phyloP scores from a whole-genome alignment of 1,140 invertebrate species.

The Ctenoplectra terminalis region DNA sequence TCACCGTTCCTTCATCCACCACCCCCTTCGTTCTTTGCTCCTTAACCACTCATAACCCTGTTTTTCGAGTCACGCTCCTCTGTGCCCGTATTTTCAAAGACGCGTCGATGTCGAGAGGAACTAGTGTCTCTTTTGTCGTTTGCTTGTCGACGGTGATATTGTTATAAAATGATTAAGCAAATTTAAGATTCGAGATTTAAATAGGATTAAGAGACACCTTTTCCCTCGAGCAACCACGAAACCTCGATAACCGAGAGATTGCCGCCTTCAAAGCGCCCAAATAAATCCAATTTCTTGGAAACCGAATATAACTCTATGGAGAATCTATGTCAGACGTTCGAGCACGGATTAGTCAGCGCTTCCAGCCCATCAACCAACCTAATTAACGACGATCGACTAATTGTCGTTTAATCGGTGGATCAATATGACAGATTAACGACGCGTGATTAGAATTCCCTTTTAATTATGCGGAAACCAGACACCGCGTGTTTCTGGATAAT shows the following conservation, averaged over 20 bases:
- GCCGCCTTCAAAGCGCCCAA: neutral
- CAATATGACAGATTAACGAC: neutral
- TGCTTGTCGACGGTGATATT: neutral
- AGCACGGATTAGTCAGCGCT: slow-evolving; percentile 21
- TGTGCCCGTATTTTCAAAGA: too few species aligned
- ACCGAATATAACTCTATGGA: neutral
- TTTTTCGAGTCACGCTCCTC: neutral
- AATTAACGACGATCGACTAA: slow-evolving; percentile 32
- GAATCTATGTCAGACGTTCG: neutral
- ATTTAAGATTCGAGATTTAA: neutral
- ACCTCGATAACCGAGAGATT: slow-evolving; percentile 13
- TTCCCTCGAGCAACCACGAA: neutral
- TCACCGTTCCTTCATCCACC: neutral
- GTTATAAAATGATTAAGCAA: too few species aligned
- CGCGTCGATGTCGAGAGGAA: neutral
- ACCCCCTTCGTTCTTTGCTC: neutral
- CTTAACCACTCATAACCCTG: neutral
- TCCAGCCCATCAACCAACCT: neutral
- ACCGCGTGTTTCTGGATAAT: slow-evolving; percentile 7
- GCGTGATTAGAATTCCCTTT: neutral
- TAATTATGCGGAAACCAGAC: neutral
- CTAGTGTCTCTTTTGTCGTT: neutral
- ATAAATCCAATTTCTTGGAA: slow-evolving; percentile 2
- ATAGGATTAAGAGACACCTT: neutral
- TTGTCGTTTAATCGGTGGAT: neutral